These are phyloP conservation scores for Nothura maculosa DNA, from an alignment of 2,797 vertebrate genomes.

Conservation along the genomic window DNA sequence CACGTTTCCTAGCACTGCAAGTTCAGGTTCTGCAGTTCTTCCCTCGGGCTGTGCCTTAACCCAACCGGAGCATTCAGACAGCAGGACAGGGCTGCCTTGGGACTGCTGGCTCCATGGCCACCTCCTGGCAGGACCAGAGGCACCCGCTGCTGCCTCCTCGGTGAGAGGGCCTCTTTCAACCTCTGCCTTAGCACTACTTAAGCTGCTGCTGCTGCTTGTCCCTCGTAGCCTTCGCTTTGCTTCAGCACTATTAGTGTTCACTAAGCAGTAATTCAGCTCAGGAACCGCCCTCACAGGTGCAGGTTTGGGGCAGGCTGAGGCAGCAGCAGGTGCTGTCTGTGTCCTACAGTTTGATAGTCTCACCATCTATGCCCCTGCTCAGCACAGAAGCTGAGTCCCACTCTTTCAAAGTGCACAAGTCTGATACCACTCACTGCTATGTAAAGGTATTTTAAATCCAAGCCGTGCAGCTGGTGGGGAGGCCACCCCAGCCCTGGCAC, in stretches of 20 bases:
- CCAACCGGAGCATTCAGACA: not conserved
- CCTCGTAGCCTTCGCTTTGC: not conserved
- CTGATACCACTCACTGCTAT: not conserved
- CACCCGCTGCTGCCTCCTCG: not conserved
- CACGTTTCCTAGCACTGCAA: not conserved
- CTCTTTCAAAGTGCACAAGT: not conserved
- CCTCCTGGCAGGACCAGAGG: not conserved
- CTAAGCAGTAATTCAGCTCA: not conserved
- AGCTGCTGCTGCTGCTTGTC: not conserved
- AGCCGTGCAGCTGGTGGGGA: not conserved
- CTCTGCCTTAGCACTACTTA: not conserved
- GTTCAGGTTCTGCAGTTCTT: not conserved
- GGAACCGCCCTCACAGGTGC: not conserved
- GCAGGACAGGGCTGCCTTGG: not conserved
- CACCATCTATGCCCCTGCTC: not conserved
- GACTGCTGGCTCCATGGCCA: not conserved
- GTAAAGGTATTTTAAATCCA: not conserved
- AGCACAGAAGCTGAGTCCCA: fast-evolving
- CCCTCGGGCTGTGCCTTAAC: not conserved
- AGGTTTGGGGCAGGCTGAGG: not conserved
- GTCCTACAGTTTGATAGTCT: not conserved
- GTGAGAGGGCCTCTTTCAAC: not conserved
- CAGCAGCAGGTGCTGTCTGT: not conserved
- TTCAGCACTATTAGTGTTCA: not conserved
- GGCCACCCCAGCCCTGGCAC: fast-evolving